phyloP scores from a whole-genome alignment of 92 coral and sea anemone genomes.

The Phenganax subtilis region DNA sequence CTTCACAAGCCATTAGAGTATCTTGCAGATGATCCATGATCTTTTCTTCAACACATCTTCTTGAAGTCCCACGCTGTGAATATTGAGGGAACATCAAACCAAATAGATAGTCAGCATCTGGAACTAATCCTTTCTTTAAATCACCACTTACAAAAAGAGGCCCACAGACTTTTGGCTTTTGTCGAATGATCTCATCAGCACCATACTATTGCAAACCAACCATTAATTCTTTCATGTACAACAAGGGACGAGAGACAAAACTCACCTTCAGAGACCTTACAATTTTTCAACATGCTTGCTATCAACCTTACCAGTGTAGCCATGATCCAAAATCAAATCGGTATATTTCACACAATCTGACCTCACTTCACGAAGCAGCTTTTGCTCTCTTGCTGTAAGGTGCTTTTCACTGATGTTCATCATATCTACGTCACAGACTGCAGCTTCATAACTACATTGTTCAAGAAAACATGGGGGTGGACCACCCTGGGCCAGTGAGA shows the following conservation, averaged over 20 bases:
- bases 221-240: slow-evolving; percentile 46
- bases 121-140: slow-evolving; percentile 24
- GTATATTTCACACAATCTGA: neutral
- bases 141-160: slow-evolving; percentile 30
- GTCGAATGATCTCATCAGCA: slow-evolving; percentile 29
- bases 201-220: slow-evolving; percentile 49
- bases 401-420: slow-evolving; percentile 36
- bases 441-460: slow-evolving; percentile 15
- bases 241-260: slow-evolving; percentile 5
- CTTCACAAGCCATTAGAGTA: slow-evolving; percentile 36
- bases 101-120: slow-evolving; percentile 41
- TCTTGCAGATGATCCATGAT: slow-evolving; percentile 52
- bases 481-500: slow-evolving; percentile 32
- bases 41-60: slow-evolving; percentile 32
- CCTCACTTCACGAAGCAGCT: neutral
- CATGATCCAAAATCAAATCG: slow-evolving; percentile 6
- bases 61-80: slow-evolving; percentile 36
- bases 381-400: slow-evolving; percentile 2
- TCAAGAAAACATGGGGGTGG: slow-evolving; percentile 23
- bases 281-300: neutral
- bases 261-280: slow-evolving; percentile 14
- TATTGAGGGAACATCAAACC: slow-evolving; percentile 43
- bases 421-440: slow-evolving; percentile 51
- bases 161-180: slow-evolving; percentile 19
- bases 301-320: slow-evolving; percentile 16